Base-by-base conservation (phyloP, 2,888 invertebrate genomes). In the Eupeodes latifasciatus region DNA sequence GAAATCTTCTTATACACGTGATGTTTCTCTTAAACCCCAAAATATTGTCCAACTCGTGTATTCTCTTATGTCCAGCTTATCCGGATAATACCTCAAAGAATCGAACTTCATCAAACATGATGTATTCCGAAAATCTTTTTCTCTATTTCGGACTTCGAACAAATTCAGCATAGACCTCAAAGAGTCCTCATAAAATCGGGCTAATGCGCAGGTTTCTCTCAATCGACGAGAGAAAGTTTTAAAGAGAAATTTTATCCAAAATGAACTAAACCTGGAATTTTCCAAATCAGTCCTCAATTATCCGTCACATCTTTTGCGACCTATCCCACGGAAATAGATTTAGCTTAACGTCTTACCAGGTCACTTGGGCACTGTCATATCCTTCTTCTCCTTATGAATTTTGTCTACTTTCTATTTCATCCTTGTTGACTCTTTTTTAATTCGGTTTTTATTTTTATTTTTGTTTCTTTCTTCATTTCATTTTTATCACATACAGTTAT, bases 301-400 rank as follows among this genome's bases (percentile, higher is more conserved):
- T 82, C 83, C 83, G 66, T 14, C 19, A 40, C 19, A 66, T 59
- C 76, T 66, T 59, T 79, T 72, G 76, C 83, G 86, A 87, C 86
- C 83, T 87, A 87, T 72, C 79, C 80, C 55, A 87, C 83, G 59
- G 66, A 80, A 83, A 83, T 83, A 83, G 86, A 83, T 83, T 86
- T 49, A 76, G 75, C 79, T 83, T 79, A 53, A 75, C 76, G 34
- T 83, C 79, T 83, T 40, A 87, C 83, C 86, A 83, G 86, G 86
- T 87, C 86, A 87, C 83, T 87, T 83, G 86, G 83, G 79, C 86
- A 83, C 66, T 55, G 76, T 72, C 79, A 53, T 27, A 27, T 27
- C 27, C 27, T 27, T 27, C 27, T 27, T 3, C 2, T 36, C 49
- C 69, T 71, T 64, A 72, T 71, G 66, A 64, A 57, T 81, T 81